These are phyloP conservation scores for Clarias batrachus DNA, from an alignment of 2,113 vertebrate species.

Conservation along the genomic window DNA sequence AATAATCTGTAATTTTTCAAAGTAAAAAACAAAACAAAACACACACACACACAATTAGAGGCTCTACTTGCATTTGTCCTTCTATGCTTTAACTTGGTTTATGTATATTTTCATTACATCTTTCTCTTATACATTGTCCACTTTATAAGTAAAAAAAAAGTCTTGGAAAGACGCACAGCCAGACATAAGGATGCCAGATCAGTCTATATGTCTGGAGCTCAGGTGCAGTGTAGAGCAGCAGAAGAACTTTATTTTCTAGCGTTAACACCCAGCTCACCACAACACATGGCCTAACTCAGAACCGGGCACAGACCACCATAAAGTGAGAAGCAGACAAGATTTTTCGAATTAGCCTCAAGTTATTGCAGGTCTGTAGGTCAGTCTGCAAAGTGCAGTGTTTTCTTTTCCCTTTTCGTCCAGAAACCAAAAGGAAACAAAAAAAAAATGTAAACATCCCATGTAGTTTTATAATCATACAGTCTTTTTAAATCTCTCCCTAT, in stretches of 20 bases:
- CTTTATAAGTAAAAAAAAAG: conserved; percentile 77
- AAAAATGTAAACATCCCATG: conserved; percentile 42
- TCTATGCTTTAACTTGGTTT: conserved; percentile 56
- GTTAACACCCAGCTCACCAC: not conserved
- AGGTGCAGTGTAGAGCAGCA: conserved; percentile 81
- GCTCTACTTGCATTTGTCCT: conserved; percentile 77
- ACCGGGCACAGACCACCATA: conserved; percentile 52
- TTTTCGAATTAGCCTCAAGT: conserved; percentile 62
- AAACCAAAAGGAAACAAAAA: conserved; percentile 25
- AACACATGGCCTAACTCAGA: not conserved
- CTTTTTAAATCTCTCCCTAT: conserved; percentile 24
- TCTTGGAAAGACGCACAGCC: conserved; percentile 83
- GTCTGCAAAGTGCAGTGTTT: conserved; percentile 42
- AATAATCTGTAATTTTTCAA: conserved; percentile 85
- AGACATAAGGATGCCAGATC: conserved; percentile 83
- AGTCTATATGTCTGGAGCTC: conserved; percentile 87
- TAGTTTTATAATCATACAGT: conserved; percentile 15
- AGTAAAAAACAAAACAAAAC: conserved; percentile 57
- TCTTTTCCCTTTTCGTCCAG: conserved; percentile 34
- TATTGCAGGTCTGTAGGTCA: conserved; percentile 74
- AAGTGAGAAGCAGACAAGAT: conserved; percentile 33
- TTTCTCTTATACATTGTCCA: conserved; percentile 59
- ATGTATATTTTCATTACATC: conserved; percentile 47
- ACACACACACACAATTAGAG: conserved; percentile 78
- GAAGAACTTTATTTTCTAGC: conserved; percentile 16